Percentiles rank a stretch among this genome's conserved stretches.
Evolutionary conservation across 2,797 vertebrate species (phyloP).

Genomic region (Onychomys torridus): DNA sequence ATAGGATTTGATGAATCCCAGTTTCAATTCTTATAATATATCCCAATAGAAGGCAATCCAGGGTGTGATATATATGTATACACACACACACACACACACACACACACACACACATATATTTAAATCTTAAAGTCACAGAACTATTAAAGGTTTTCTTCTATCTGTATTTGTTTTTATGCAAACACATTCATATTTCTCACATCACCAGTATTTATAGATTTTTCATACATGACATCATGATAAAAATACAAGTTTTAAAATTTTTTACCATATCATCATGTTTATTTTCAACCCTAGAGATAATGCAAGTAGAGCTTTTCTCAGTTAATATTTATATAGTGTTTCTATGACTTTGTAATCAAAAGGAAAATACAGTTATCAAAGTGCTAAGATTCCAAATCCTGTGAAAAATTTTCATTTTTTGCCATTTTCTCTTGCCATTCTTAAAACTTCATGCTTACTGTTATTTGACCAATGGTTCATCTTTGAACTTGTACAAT

Average conservation of each 20-base stretch:
- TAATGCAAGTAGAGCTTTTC: slow-evolving; percentile 1
- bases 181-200: not conserved
- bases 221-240: not conserved
- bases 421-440: not conserved
- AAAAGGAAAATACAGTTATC: not conserved
- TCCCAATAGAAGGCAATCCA: slow-evolving; percentile 11
- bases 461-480: not conserved
- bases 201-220: not conserved
- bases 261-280: not conserved
- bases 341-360: not conserved
- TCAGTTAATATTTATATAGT: slow-evolving; percentile 14
- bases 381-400: not conserved
- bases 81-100: too few species aligned
- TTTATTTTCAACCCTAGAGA: not conserved
- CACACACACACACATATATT: too few species aligned
- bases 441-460: slow-evolving; percentile 10
- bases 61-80: not conserved
- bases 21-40: not conserved
- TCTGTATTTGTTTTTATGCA: not conserved
- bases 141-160: not conserved
- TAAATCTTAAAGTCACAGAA: not conserved
- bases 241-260: not conserved
- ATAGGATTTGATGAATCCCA: not conserved
- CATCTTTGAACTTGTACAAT: not conserved
- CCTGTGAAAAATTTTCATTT: not conserved